Evolutionary conservation across 2,113 vertebrate genomes (phyloP).

Genomic region (Perognathus longimembris): DNA sequence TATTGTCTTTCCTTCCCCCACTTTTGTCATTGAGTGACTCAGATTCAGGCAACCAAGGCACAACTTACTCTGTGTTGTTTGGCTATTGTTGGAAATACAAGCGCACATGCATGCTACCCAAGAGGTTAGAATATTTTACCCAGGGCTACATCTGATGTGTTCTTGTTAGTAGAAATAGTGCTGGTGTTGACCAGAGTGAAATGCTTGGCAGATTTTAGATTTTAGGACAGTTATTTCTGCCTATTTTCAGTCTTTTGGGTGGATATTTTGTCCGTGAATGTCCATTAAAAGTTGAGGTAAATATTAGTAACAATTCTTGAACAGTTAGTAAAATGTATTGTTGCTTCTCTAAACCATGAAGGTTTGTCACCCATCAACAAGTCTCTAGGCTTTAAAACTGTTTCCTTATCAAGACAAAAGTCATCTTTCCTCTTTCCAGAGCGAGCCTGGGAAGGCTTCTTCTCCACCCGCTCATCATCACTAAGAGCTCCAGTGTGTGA

Average conservation of each 20-base stretch:
- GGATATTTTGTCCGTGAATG: neutral
- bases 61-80: neutral
- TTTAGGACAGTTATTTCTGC: neutral
- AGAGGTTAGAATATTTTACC: neutral
- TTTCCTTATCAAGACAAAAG: neutral
- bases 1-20: neutral
- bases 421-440: neutral
- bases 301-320: neutral
- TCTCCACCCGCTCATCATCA: neutral
- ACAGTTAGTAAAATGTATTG: neutral
- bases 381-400: constrained; percentile 29
- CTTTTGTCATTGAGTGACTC: neutral
- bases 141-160: neutral
- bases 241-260: neutral
- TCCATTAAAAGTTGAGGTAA: neutral
- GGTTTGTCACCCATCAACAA: neutral
- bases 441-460: neutral
- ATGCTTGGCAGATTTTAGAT: neutral
- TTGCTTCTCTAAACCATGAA: neutral
- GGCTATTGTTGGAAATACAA: neutral
- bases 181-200: neutral
- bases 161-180: neutral
- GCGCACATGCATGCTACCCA: no score
- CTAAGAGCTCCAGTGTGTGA: neutral
- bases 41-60: neutral